Evolutionary conservation across 2,113 vertebrate genomes (phyloP).

Genomic region (Glaucomys volans): DNA sequence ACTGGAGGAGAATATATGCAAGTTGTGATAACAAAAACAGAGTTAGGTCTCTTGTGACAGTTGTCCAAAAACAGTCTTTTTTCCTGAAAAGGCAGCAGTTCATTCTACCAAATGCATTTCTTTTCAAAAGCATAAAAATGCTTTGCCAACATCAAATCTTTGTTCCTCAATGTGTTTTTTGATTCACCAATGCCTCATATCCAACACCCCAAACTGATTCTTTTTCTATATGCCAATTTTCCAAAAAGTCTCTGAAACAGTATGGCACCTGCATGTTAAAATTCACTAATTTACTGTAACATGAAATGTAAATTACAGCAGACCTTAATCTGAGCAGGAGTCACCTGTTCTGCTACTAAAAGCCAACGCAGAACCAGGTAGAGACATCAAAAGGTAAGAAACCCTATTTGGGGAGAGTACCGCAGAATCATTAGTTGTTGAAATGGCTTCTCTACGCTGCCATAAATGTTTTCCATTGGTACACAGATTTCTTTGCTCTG

Average conservation of each 20-base stretch:
- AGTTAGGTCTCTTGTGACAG: background rate
- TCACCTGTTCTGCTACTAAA: background rate
- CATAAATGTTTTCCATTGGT: background rate
- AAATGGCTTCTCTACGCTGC: background rate
- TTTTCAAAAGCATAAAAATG: slow-evolving; percentile 15
- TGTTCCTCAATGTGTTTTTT: background rate
- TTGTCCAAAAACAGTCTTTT: background rate
- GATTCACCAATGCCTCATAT: background rate
- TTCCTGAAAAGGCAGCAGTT: slow-evolving; percentile 13
- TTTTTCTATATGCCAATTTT: background rate
- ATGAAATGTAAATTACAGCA: background rate
- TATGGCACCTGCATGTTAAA: background rate
- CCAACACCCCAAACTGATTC: background rate
- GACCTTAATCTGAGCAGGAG: background rate
- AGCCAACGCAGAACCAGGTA: background rate
- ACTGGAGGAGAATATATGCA: background rate
- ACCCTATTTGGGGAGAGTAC: background rate
- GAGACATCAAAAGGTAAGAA: background rate
- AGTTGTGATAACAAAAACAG: slow-evolving; percentile 9
- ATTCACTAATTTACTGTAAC: background rate
- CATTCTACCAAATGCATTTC: background rate
- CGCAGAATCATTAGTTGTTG: slow-evolving; percentile 19
- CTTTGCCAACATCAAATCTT: background rate
- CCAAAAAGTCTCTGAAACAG: background rate
- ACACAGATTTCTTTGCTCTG: slow-evolving; percentile 10